Base-by-base conservation (phyloP, 2,113 vertebrate species). In the Pollachius pollachius region DNA sequence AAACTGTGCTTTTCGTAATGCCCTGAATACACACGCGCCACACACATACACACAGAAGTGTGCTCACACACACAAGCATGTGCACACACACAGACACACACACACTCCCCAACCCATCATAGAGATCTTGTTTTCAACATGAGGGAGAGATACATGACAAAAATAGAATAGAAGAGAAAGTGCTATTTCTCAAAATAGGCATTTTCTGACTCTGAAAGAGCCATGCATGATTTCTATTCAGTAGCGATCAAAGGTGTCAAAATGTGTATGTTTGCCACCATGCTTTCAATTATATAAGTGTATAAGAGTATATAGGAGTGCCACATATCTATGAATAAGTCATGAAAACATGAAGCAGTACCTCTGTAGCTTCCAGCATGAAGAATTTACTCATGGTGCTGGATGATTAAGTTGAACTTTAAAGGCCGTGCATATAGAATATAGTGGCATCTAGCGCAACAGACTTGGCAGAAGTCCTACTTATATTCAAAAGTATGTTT, bases 1-100 rank as follows among this genome's bases (percentile, higher is more conserved):
- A 85, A 89, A 90, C 76, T 58, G 75, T 27, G 62, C 71, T 81
- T 48, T 48, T 74, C 56, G 18, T 70, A 71, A 83, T 60, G 67
- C 66, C 81, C 81, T 76, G n/a, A 73, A 74, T 69, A 23, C 68
- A 48, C 41, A 6, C 37, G 6, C 37, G 6, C 37, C 37, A 2
- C 23, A 23, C 23, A 2, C 23, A 23, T 2, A 2, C 23, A 23
- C 23, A 2, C 23, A 23, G n/a, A 27, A 27, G 27, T 27, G 27
- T 4, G 4, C 37, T 3, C 8, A 9, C 41, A 48, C 41, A 48
- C 41, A 48, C 37, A 11, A 6, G 11, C 37, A 41, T 11, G 11
- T 11, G 37, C 37, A 41, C 37, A 41, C 37, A 41, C 37, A 41
- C 37, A 41, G 2, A 41, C 37, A 41, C 37, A 41, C 37, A 41